Evolutionary conservation across 2,113 vertebrate genomes (phyloP).

Genomic region (Diadophis punctatus): DNA sequence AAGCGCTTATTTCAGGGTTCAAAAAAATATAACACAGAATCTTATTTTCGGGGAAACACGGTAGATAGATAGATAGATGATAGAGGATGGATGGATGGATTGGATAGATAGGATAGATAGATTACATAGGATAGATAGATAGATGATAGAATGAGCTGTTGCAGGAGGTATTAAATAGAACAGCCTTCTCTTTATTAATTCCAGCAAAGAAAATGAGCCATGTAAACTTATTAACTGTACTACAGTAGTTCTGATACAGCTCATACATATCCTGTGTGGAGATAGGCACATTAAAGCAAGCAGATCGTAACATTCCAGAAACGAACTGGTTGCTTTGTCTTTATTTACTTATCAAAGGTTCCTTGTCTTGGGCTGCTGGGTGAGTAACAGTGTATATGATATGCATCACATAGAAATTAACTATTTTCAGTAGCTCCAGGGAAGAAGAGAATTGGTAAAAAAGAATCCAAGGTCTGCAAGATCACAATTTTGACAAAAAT

Average conservation of each 20-base stretch:
- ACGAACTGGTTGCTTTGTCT: slow-evolving; percentile 48
- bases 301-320: slow-evolving; percentile 8
- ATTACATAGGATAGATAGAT: too few species aligned
- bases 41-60: too few species aligned
- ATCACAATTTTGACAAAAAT: neutral
- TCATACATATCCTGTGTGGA: neutral
- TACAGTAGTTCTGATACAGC: neutral
- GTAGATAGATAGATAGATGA: too few species aligned
- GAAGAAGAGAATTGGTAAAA: neutral
- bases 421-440: neutral
- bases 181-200: neutral
- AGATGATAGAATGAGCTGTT: neutral
- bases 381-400: slow-evolving; percentile 36
- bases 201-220: neutral
- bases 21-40: too few species aligned
- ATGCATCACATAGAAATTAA: slow-evolving; percentile 45
- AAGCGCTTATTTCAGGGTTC: too few species aligned
- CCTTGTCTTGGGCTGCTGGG: slow-evolving; percentile 38
- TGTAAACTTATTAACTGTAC: neutral
- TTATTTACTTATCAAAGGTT: slow-evolving; percentile 42
- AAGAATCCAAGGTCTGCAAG: neutral
- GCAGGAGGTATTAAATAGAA: neutral
- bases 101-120: too few species aligned
- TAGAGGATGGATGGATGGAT: too few species aligned
- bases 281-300: neutral